Evolutionary conservation across 1,140 invertebrate species (phyloP).

Genomic region (Danaus plexippus): DNA sequence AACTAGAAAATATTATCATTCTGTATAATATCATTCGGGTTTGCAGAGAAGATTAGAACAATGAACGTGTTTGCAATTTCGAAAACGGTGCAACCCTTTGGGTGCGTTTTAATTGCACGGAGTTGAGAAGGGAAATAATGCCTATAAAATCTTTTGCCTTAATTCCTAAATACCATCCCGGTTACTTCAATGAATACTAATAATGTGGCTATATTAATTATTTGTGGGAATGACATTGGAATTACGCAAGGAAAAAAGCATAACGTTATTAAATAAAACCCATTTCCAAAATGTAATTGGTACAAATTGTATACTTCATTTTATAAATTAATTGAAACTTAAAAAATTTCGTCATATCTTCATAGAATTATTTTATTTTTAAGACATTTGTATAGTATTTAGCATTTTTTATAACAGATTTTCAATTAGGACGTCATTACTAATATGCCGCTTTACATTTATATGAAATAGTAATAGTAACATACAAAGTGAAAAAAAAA

Average conservation of each 20-base stretch:
- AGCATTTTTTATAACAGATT: too few species aligned
- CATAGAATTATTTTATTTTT: too few species aligned
- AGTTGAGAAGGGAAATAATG: conserved; percentile 34
- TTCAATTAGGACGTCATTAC: too few species aligned
- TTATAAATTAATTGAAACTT: too few species aligned
- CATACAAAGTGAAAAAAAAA: too few species aligned
- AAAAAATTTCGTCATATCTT: too few species aligned
- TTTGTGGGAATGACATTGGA: conserved; percentile 5
- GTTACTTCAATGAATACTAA: conserved; percentile 47
- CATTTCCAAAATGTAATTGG: too few species aligned
- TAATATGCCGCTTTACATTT: too few species aligned
- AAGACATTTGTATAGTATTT: too few species aligned
- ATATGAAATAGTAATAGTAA: too few species aligned
- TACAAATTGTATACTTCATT: too few species aligned
- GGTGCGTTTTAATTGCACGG: conserved; percentile 64
- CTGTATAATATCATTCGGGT: conserved; percentile 48
- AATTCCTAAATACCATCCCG: conserved; percentile 39
- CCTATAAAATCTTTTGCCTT: conserved; percentile 41
- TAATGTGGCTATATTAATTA: conserved; percentile 14
- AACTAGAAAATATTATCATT: conserved; percentile 41
- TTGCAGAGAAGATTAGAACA: conserved; percentile 61
- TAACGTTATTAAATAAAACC: too few species aligned
- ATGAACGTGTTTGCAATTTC: conserved; percentile 65
- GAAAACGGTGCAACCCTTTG: conserved; percentile 61
- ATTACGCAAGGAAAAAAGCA: conserved; percentile 3